A percentile compares a stretch with the other conserved stretches of the same genome.
Evolutionary conservation across 1,140 invertebrate genomes (phyloP).

Genomic region (Drosophila sp.): DNA sequence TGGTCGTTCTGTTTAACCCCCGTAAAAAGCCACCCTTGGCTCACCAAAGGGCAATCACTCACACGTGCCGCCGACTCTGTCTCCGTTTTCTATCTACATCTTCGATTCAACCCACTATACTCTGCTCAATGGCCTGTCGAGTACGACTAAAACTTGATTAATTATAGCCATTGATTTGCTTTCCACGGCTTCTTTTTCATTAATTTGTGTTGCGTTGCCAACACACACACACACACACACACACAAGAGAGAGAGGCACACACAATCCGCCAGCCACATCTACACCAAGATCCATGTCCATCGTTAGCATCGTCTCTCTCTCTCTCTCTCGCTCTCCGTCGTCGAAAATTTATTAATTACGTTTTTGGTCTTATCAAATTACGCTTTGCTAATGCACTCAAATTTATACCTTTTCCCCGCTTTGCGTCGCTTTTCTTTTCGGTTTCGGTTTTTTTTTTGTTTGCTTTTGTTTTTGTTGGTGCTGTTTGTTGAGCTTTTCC

Average conservation of each 20-base stretch:
- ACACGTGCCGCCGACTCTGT: slow-evolving; percentile 45
- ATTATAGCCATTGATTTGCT: slow-evolving; percentile 80
- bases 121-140: slow-evolving; percentile 8
- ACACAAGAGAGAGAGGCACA: not conserved
- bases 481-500: slow-evolving; percentile 15
- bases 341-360: slow-evolving; percentile 78
- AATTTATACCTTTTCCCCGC: slow-evolving; percentile 69
- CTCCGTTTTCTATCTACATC: not conserved
- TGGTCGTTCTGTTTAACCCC: slow-evolving; percentile 3
- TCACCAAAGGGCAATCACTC: slow-evolving; percentile 55
- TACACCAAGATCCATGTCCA: slow-evolving; percentile 7
- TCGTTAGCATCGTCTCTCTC: not conserved
- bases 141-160: slow-evolving; percentile 74
- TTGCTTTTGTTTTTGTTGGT: slow-evolving; percentile 22
- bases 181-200: slow-evolving; percentile 73
- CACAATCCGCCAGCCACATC: not conserved
- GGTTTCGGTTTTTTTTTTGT: slow-evolving; percentile 59
- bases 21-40: not conserved
- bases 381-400: slow-evolving; percentile 79
- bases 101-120: slow-evolving; percentile 1
- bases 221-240: not conserved
- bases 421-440: slow-evolving; percentile 41
- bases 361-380: slow-evolving; percentile 80
- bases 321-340: slow-evolving; percentile 30
- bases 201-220: slow-evolving; percentile 67